Conservation (phyloP, 2,113 vertebrate species). For the Bubo blakistoni region DNA sequence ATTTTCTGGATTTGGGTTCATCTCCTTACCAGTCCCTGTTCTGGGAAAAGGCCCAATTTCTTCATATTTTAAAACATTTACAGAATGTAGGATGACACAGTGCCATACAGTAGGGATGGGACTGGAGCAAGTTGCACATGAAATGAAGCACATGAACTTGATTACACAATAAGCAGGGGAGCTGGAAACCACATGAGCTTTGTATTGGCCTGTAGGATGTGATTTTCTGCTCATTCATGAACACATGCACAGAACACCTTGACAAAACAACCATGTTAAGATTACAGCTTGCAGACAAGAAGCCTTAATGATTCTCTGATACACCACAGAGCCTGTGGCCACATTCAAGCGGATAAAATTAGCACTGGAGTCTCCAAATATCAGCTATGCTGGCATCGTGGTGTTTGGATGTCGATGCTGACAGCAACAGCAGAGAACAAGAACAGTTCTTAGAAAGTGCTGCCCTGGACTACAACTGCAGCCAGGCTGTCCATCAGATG, state of each 20-base stretch:
- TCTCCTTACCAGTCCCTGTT: not conserved
- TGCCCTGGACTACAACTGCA: not conserved
- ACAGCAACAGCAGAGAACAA: not conserved
- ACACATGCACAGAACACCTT: not conserved
- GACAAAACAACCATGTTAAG: not conserved
- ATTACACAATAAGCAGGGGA: not conserved
- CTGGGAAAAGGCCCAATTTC: not conserved
- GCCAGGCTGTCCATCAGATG: not conserved
- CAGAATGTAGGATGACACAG: not conserved
- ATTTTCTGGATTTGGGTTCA: not conserved
- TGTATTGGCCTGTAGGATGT: not conserved
- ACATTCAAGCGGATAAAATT: not conserved
- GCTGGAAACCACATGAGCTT: not conserved
- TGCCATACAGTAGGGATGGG: not conserved
- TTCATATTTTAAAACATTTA: not conserved
- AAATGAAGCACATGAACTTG: not conserved
- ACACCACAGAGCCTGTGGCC: not conserved
- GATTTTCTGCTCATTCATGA: not conserved
- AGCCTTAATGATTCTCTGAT: not conserved
- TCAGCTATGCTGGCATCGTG: not conserved
- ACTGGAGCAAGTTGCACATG: not conserved
- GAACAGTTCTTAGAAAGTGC: not conserved
- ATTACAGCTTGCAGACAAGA: not conserved
- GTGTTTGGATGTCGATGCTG: not conserved
- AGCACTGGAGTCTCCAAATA: not conserved